phyloP scores from a whole-genome alignment of 2,797 vertebrate genomes.

The Manis crassicaudata region DNA sequence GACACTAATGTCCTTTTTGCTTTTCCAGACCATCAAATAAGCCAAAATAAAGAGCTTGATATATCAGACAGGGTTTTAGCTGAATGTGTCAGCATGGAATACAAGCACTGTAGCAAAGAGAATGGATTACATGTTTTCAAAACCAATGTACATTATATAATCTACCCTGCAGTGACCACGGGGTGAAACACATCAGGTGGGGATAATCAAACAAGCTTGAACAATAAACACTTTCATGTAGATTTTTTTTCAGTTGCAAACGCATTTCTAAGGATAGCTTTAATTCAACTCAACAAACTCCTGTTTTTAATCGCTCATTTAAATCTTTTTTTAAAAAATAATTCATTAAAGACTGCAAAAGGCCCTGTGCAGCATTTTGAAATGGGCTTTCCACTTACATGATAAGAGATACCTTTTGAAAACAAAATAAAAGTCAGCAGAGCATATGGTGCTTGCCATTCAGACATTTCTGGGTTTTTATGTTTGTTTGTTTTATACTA shows the following conservation, averaged over 20 bases:
- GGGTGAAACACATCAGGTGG: constrained; percentile 39
- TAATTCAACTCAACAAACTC: constrained; percentile 67
- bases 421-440: constrained; percentile 62
- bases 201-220: constrained; percentile 64
- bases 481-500: not conserved
- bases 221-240: constrained; percentile 59
- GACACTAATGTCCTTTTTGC: constrained; percentile 47
- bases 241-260: constrained; percentile 55
- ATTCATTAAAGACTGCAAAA: constrained; percentile 63
- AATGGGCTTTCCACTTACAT: constrained; percentile 63
- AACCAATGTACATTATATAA: constrained; percentile 59
- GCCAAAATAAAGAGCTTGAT: constrained; percentile 67
- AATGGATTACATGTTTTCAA: constrained; percentile 69
- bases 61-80: constrained; percentile 54
- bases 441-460: constrained; percentile 55
- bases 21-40: constrained; percentile 64
- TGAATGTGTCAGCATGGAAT: constrained; percentile 62
- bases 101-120: constrained; percentile 46
- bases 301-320: constrained; percentile 70
- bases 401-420: constrained; percentile 63
- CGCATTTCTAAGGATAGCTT: constrained; percentile 54
- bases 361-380: constrained; percentile 55
- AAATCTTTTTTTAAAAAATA: constrained; percentile 50
- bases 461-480: not conserved
- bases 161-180: constrained; percentile 56